Percentiles rank a stretch among this genome's conserved stretches.
These are phyloP conservation scores for Lithobates sylvaticus DNA, from an alignment of 2,797 vertebrate species.

Conservation along the genomic window DNA sequence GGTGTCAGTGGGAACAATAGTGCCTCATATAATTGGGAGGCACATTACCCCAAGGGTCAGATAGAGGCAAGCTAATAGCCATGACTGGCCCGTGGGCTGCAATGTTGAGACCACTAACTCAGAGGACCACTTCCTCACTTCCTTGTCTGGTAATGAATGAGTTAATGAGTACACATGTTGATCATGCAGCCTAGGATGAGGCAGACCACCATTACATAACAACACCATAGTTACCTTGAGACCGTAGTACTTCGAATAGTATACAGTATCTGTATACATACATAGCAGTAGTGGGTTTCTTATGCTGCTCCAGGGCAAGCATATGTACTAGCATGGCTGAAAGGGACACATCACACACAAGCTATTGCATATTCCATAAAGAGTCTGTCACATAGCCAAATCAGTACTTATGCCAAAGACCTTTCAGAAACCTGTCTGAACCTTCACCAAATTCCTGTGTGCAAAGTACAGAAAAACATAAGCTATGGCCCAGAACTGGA, in stretches of 20 bases:
- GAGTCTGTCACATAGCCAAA: slow-evolving; percentile 66
- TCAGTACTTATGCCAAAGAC: slow-evolving; percentile 65
- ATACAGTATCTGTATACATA: slow-evolving; percentile 51
- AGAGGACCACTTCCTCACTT: no score
- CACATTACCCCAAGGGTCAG: no score
- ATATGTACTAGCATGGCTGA: slow-evolving; percentile 12
- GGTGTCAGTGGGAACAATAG: no score
- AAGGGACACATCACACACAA: slow-evolving; percentile 55
- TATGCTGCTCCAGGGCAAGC: slow-evolving; percentile 49
- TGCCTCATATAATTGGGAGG: no score
- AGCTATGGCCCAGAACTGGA: background rate
- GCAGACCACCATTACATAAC: no score
- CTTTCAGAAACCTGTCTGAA: slow-evolving; percentile 68
- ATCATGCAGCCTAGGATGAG: no score
- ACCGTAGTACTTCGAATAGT: background rate
- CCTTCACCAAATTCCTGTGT: slow-evolving; percentile 68
- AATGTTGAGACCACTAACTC: no score
- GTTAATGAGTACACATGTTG: no score
- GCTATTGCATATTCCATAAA: slow-evolving; percentile 62
- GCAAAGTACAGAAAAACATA: slow-evolving; percentile 60
- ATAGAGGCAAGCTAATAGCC: no score
- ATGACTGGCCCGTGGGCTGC: no score
- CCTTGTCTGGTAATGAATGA: no score
- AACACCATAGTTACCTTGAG: no score
- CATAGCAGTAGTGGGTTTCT: slow-evolving; percentile 66